phyloP scores from a whole-genome alignment of 2,888 invertebrate species.

The Eretmocerus hayati region DNA sequence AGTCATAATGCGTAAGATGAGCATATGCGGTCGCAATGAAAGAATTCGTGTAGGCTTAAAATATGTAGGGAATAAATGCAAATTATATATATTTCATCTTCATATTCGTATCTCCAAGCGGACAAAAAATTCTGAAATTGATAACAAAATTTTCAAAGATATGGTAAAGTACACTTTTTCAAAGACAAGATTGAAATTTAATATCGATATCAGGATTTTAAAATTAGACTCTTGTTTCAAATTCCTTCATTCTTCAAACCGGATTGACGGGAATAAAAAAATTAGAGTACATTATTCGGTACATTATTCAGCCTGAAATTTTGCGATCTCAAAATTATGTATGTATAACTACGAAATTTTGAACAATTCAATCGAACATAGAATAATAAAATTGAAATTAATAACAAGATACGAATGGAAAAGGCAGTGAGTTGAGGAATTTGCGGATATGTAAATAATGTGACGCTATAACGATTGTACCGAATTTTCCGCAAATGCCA shows the following conservation, averaged over 20 bases:
- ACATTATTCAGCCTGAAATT: no score
- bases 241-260: no score
- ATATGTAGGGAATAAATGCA: slow-evolving; percentile 28
- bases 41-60: slow-evolving; percentile 27
- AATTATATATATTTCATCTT: slow-evolving; percentile 45
- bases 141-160: no score
- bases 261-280: no score
- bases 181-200: no score
- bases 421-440: slow-evolving; percentile 25
- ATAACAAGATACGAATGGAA: slow-evolving; percentile 3
- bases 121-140: no score
- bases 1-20: slow-evolving; percentile 26
- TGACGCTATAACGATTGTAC: slow-evolving; percentile 31
- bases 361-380: neutral
- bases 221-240: no score
- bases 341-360: neutral
- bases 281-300: no score
- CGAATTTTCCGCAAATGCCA: slow-evolving; percentile 35
- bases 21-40: slow-evolving; percentile 23
- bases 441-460: slow-evolving; percentile 40
- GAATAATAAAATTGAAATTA: neutral
- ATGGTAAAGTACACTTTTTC: no score
- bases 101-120: slow-evolving; percentile 38
- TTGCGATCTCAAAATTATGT: no score
- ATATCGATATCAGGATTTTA: no score